Conservation (phyloP, 2,113 vertebrate genomes). For the Chitala chitala region DNA sequence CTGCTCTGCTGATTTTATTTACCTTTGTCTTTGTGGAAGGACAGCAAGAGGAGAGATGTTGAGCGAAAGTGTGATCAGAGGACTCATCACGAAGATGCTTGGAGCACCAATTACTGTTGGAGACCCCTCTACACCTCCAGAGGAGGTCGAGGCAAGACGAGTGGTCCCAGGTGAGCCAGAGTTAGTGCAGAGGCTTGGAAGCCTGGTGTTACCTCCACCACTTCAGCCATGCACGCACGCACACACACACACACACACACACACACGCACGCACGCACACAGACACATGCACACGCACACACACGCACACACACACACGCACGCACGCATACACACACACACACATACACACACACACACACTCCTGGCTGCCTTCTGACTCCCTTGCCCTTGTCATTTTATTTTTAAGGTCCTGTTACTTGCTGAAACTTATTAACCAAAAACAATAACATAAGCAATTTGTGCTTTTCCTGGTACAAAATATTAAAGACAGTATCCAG, state of each 20-base stretch:
- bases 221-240: not conserved
- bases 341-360: not conserved
- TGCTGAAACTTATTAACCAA: no score
- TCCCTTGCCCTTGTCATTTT: no score
- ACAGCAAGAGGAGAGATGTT: not conserved
- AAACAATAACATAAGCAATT: no score
- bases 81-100: slow-evolving; percentile 13
- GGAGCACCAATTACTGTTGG: slow-evolving; percentile 10
- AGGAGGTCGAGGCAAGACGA: not conserved
- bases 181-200: not conserved
- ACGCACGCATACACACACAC: not conserved
- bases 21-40: slow-evolving; percentile 10
- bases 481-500: not conserved
- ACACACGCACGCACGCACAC: not conserved
- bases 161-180: not conserved
- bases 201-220: not conserved
- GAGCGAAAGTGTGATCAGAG: slow-evolving; percentile 1
- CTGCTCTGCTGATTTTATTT: not conserved
- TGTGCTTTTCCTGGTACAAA: no score
- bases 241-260: not conserved
- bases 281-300: not conserved
- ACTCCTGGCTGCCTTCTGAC: not conserved
- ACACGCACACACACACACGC: not conserved
- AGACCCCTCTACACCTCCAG: not conserved
- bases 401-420: no score